phyloP scores from a whole-genome alignment of 2,113 vertebrate species.

The Macrotus californicus region DNA sequence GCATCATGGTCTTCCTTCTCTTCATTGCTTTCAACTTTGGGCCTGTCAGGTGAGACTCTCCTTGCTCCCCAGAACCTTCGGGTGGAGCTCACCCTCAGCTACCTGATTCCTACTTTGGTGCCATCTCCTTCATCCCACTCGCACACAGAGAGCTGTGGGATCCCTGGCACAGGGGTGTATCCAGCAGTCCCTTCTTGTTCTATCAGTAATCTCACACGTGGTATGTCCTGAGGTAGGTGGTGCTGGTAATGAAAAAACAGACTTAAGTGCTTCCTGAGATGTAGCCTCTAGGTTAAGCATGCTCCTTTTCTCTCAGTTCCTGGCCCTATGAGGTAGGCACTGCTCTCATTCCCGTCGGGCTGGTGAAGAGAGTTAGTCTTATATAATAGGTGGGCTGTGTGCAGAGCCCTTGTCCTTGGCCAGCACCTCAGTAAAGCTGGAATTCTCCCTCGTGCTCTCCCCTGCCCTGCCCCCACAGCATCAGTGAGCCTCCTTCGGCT shows the following conservation, averaged over 20 bases:
- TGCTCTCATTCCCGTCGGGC: neutral
- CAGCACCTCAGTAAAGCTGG: neutral
- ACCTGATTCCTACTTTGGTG: neutral
- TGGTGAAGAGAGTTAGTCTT: neutral
- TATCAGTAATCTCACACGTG: neutral
- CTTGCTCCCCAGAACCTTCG: neutral
- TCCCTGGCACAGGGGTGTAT: accelerated
- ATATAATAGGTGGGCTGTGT: neutral
- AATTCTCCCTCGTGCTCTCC: neutral
- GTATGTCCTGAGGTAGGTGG: too few relatives aligned
- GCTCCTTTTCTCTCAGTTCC: neutral
- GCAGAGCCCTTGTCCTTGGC: neutral
- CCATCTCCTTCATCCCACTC: neutral
- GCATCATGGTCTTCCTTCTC: slow-evolving; percentile 89
- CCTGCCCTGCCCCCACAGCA: slow-evolving; percentile 71
- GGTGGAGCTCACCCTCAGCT: neutral
- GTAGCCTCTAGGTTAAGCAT: too few relatives aligned
- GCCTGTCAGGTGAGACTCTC: slow-evolving; percentile 85
- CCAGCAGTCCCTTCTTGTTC: neutral
- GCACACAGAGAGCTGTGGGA: too few relatives aligned
- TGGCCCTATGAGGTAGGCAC: neutral
- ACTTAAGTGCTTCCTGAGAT: neutral
- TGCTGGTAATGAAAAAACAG: neutral
- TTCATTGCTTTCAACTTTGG: slow-evolving; percentile 93
- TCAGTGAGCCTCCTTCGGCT: slow-evolving; percentile 81